Base-by-base conservation (phyloP, 1,140 invertebrate genomes). In the Eumaeus atala region DNA sequence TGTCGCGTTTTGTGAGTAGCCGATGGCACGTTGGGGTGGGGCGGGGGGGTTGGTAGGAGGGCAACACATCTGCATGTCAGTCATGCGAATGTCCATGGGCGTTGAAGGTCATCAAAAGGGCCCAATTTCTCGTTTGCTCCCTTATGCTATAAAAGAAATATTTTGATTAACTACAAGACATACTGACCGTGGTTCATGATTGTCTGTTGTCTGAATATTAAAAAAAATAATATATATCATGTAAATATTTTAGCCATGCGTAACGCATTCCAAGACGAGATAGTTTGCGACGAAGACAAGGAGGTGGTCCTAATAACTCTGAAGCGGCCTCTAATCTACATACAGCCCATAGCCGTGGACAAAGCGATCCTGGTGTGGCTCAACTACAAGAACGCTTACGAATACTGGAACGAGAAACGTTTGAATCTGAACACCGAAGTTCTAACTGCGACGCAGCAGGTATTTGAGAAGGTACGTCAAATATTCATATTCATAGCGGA, bases 371-470 rank as follows among this genome's bases (percentile, higher is more conserved):
- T 99, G 0, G 97, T 99, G 8, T 99, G 97, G 97, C 87, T 99
- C 42, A 99, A 98, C 87, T 99, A 99, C 76, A 98, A 98, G 86
- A 98, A 98, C 87, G 97, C 97, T 0, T 99, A 99, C 72, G 97
- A 99, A 76, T 99, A 98, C 86, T 99, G 97, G 97, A 97, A 96
- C 63, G 97, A 98, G 76, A 97, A 98, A 83, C 86, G 97, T 16
- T 92, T 94, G 0, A 95, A 93, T 74, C 87, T 97, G 1, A 97
- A 95, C 69, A 95, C 94, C 62, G 94, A 97, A 78, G 94, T 96
- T 17, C 82, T 95, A 9, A 92, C 92, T 48, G 94, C 96, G 8
- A 95, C 94, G 9, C 93, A 95, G 66, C 94, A 95, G 73, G 90
- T 92, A 0, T 89, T 91, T 44, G 90, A 88, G 53, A 88, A 88